Evolutionary conservation across 2,888 invertebrate species (phyloP).

Genomic region (Megamerina dolium): DNA sequence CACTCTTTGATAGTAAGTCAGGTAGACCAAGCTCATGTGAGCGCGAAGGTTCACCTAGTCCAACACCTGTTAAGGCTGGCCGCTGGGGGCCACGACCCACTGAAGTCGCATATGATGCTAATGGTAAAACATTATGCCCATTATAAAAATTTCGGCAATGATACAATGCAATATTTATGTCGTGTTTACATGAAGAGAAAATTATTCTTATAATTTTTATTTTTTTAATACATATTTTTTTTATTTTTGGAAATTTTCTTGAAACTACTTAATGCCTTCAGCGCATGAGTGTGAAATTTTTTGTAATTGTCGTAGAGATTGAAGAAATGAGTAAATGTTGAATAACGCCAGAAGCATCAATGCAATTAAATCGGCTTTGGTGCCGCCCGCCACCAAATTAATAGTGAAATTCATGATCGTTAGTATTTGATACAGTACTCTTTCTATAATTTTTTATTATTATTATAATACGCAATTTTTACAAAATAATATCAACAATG

Average conservation of each 20-base stretch:
- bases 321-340: neutral
- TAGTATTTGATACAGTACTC: too few species aligned
- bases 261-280: conserved; percentile 1
- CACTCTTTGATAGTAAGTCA: conserved; percentile 46
- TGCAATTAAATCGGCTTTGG: conserved; percentile 7
- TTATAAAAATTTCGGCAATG: neutral
- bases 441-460: too few species aligned
- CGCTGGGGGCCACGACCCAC: conserved; percentile 63
- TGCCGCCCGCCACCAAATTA: too few species aligned
- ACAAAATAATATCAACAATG: too few species aligned
- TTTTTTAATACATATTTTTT: neutral
- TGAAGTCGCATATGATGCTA: conserved; percentile 68
- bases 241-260: conserved; percentile 11
- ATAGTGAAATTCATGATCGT: too few species aligned
- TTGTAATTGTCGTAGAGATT: neutral
- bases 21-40: conserved; percentile 32
- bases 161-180: neutral
- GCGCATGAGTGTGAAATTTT: conserved; percentile 6
- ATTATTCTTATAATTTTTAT: too few species aligned
- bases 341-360: conserved; percentile 24
- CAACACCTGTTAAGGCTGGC: conserved; percentile 65
- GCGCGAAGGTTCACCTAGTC: conserved; percentile 59
- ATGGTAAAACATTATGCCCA: too few species aligned
- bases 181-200: too few species aligned
- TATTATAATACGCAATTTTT: too few species aligned